A percentile compares a stretch with the other conserved stretches of the same genome.
Evolutionary conservation across 2,113 vertebrate genomes (phyloP).

Genomic region (Zapornia atra): DNA sequence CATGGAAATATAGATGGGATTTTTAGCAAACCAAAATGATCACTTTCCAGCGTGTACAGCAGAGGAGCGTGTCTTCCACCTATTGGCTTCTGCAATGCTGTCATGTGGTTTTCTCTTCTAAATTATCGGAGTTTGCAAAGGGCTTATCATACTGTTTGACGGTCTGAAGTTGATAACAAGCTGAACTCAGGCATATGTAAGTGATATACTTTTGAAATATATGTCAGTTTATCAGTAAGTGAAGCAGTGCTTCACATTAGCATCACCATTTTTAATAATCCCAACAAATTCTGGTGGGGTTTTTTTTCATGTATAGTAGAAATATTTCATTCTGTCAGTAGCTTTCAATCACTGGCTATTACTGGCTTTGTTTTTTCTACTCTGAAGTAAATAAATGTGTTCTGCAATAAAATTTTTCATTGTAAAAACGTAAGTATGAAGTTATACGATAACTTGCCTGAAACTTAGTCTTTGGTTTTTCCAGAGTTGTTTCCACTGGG

Average conservation of each 20-base stretch:
- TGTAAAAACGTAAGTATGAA: neutral
- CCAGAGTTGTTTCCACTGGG: neutral
- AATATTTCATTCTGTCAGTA: neutral
- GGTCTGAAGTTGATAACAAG: neutral
- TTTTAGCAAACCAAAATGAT: neutral
- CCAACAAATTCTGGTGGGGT: neutral
- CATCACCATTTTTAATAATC: neutral
- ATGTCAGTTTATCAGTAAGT: neutral
- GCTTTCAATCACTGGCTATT: neutral
- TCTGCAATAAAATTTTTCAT: neutral
- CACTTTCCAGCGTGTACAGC: accelerated
- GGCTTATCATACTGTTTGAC: neutral
- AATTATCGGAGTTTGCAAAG: neutral
- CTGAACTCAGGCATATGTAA: neutral
- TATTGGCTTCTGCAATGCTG: neutral
- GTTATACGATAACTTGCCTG: neutral
- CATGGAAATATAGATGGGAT: neutral
- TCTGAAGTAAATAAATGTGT: neutral
- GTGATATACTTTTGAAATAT: neutral
- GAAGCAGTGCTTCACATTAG: neutral
- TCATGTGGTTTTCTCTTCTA: neutral
- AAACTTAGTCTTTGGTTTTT: neutral
- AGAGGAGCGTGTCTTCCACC: neutral
- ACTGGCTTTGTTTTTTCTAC: neutral
- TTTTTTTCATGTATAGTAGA: neutral